Base-by-base conservation (phyloP, 2,113 vertebrate species). In the Passer montanus region DNA sequence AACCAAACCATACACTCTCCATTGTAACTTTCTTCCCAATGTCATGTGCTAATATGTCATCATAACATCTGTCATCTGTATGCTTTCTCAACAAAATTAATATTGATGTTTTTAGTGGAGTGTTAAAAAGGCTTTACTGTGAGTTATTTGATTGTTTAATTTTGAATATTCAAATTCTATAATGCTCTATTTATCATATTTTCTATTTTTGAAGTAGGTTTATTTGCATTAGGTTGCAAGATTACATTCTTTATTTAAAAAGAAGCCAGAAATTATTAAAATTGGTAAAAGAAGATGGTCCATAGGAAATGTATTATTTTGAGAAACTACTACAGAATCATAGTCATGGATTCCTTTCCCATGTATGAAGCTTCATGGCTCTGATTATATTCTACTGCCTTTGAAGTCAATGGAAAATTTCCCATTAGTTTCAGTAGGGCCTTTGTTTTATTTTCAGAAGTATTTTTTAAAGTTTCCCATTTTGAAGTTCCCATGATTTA, bases 341-440 rank as follows among this genome's bases (percentile, higher is more conserved):
- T 9, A 60, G 69, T 64, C 64, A 91, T 4, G 11, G 63, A 90
- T 74, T 95, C 67, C 39, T 77, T 88, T 94, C 26, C 43, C 50
- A 55, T 68, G 22, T 26, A 46, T 20, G n/a, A 91, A 92, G 28
- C 35, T 87, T 89, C 56, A 89, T 69, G 41, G 53, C 46, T 91
- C 53, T 76, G 37, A 76, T 79, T 69, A 55, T 66, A 12, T 56
- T 68, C 63, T 83, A 43, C 46, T 70, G 67, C 30, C 70, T 94
- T 93, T 94, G 82, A 95, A 94, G 69, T 83, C 26, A 91, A 91
- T 63, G 74, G 70, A 90, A 85, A 94, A 83, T 82, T 87, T 96
- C 70, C 60, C 46, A 78, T 94, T 93, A 82, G 52, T 89, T 94
- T 94, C 91, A 97, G 44, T 12, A 85, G 62, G 53, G 20, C 21